Base-by-base conservation (phyloP, 2,113 vertebrate species). In the Acanthisitta chloris region DNA sequence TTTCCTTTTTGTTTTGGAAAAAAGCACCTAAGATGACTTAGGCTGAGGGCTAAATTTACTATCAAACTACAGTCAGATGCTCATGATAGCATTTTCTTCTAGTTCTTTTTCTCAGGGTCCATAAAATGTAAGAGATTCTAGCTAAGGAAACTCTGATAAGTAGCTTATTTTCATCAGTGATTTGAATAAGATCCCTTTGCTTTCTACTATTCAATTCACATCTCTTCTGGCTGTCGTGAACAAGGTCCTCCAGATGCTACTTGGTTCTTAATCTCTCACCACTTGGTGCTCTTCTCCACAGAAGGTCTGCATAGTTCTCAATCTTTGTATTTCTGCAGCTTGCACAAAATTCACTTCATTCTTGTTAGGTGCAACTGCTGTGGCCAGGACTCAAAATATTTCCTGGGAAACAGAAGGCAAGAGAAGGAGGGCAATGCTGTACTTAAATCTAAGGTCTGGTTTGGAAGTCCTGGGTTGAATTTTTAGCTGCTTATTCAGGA, bases 131-230 rank as follows among this genome's bases (percentile, higher is more conserved):
- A 10, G 45, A 62, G 16, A 85, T 38, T 66, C 11, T n/a, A 69
- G 25, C 61, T 43, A 49, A 45, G 21, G 54, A 31, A 84, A 79
- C 42, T 69, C 40, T 77, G 31, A 4, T 45, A 38, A 51, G 17
- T 12, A 48, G 46, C 33, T 21, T 55, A 14, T 51, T 80, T 72
- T 80, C 34, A 54, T 61, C 48, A 85, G 16, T 48, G 7, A 31
- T 85, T 67, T 83, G 43, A 73, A 38, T 49, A 46, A 61, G 25
- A 6, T 42, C 10, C 7, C 11, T 72, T 29, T 38, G n/a, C 23
- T 62, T 33, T 69, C 36, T 51, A 16, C 26, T 67, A 58, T 29
- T 48, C 0, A 0, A 33, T 11, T 8, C 16, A 29, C 13, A 36
- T 14, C 14, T 45, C 9, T 66, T 62, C 20, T 74, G 24, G 26